These are phyloP conservation scores for Helicoverpa assulta DNA, from an alignment of 2,888 invertebrate species.

Conservation along the genomic window DNA sequence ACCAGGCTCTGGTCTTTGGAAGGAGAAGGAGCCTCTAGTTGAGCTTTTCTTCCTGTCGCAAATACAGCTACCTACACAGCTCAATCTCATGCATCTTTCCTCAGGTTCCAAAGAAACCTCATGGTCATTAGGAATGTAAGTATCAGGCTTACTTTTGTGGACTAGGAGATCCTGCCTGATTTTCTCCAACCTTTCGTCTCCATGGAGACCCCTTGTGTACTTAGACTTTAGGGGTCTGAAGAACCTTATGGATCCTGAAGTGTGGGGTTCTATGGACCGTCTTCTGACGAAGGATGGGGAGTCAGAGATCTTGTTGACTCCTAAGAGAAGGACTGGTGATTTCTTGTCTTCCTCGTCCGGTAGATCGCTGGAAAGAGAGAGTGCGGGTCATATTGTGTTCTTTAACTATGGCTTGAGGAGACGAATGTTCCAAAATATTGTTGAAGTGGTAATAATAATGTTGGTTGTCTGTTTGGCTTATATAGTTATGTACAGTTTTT, in stretches of 20 bases:
- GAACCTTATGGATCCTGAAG: conserved; percentile 84
- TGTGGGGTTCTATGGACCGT: conserved; percentile 81
- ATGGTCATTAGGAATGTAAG: conserved; percentile 84
- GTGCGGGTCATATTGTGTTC: conserved; percentile 47
- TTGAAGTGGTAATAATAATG: too few relatives aligned
- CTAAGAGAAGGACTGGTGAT: conserved; percentile 90
- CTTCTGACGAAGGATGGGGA: conserved; percentile 83
- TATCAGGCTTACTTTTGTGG: conserved; percentile 84
- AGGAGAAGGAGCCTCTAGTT: conserved; percentile 85
- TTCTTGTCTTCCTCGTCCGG: conserved; percentile 91
- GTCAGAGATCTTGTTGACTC: conserved; percentile 90
- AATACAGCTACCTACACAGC: conserved; percentile 83
- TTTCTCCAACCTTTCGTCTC: conserved; percentile 85
- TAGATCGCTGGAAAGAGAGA: conserved; percentile 89
- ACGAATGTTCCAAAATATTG: conserved; percentile 31
- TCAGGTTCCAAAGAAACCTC: conserved; percentile 81
- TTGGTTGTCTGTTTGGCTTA: too few relatives aligned
- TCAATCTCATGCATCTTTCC: conserved; percentile 79
- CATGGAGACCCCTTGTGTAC: conserved; percentile 85
- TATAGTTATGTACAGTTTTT: too few relatives aligned
- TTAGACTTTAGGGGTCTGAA: conserved; percentile 86
- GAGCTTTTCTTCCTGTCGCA: conserved; percentile 83
- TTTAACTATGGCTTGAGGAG: conserved; percentile 6
- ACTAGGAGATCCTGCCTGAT: conserved; percentile 85
- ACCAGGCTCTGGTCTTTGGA: conserved; percentile 82